phyloP scores from a whole-genome alignment of 2,888 invertebrate species.

The Amphipyra berbera region DNA sequence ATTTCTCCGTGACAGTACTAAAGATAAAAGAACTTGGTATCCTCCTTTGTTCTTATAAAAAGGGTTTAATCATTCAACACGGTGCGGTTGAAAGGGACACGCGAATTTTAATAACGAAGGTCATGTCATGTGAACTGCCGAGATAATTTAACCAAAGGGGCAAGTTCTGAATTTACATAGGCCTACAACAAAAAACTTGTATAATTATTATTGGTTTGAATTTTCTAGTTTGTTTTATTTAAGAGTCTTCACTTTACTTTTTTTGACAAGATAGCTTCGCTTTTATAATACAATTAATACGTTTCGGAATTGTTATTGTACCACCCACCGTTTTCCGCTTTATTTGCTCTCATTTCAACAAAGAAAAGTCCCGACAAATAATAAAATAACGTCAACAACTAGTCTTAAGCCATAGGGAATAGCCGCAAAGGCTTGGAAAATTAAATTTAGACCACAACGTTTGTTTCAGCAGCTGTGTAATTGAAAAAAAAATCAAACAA shows the following conservation, averaged over 20 bases:
- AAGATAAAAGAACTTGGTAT: slow-evolving; percentile 52
- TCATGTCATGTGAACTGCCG: slow-evolving; percentile 19
- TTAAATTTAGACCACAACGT: slow-evolving; percentile 59
- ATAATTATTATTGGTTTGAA: no score
- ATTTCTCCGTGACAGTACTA: slow-evolving; percentile 45
- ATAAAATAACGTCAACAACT: slow-evolving; percentile 58
- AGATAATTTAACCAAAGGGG: slow-evolving; percentile 25
- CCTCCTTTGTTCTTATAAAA: slow-evolving; percentile 54
- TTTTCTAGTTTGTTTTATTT: no score
- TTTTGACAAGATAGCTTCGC: no score
- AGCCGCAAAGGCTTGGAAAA: slow-evolving; percentile 43
- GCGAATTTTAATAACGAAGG: slow-evolving; percentile 43
- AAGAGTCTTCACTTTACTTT: no score
- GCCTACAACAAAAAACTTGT: not conserved
- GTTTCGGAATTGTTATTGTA: not conserved
- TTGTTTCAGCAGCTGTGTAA: slow-evolving; percentile 63
- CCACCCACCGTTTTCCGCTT: not conserved
- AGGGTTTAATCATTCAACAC: slow-evolving; percentile 56
- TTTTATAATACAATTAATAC: no score
- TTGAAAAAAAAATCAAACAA: slow-evolving; percentile 61
- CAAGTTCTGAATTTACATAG: slow-evolving; percentile 1
- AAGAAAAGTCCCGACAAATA: slow-evolving; percentile 38
- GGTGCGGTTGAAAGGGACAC: slow-evolving; percentile 42
- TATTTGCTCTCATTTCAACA: slow-evolving; percentile 25
- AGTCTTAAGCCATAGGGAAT: slow-evolving; percentile 51